phyloP scores from a whole-genome alignment of 2,113 vertebrate species.

The Etheostoma cragini region DNA sequence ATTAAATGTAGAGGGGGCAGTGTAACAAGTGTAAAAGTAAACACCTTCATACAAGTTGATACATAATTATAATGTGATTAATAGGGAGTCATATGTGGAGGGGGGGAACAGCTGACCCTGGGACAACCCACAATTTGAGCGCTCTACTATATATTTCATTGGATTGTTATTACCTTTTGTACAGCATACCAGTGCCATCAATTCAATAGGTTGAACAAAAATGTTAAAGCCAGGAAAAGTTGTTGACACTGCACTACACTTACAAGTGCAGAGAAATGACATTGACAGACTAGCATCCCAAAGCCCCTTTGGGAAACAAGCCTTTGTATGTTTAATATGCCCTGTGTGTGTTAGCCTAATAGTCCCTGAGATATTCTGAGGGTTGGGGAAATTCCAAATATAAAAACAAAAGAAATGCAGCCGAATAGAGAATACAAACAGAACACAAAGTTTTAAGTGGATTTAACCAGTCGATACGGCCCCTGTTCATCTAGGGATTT shows the following conservation, averaged over 20 bases:
- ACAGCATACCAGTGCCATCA: too few relatives aligned
- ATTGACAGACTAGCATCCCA: constrained; percentile 21
- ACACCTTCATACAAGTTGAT: constrained; percentile 28
- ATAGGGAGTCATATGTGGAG: background rate
- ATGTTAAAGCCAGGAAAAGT: background rate
- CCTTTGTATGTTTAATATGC: constrained; percentile 30
- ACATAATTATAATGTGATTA: constrained; percentile 14
- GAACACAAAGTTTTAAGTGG: background rate
- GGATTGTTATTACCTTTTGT: constrained; percentile 2
- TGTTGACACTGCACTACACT: background rate
- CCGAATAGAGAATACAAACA: constrained; percentile 8
- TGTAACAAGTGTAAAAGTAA: constrained; percentile 8
- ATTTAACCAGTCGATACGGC: background rate
- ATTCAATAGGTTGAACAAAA: background rate
- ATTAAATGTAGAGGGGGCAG: constrained; percentile 21
- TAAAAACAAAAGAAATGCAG: background rate
- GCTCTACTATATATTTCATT: constrained; percentile 8
- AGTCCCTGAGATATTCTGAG: constrained; percentile 27
- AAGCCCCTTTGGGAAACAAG: constrained; percentile 25
- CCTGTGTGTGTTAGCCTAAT: constrained; percentile 29
- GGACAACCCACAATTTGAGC: constrained; percentile 4
- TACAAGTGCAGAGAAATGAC: constrained; percentile 14
- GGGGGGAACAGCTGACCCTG: background rate
- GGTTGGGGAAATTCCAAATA: constrained; percentile 27
- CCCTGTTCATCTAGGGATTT: background rate